phyloP scores from a whole-genome alignment of 2,113 vertebrate genomes.

The Calidris pugnax region DNA sequence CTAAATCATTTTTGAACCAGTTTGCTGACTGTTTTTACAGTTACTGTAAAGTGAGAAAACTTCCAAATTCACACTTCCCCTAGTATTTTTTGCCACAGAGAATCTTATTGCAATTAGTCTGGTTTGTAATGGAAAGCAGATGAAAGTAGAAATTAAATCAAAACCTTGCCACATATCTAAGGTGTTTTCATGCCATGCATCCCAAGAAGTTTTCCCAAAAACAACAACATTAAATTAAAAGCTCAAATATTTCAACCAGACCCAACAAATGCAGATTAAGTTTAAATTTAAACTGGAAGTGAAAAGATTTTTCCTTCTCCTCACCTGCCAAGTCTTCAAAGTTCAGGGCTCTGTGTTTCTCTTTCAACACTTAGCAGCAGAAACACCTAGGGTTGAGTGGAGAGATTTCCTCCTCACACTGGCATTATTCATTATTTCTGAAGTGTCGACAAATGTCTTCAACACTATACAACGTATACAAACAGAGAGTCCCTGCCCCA shows the following conservation, averaged over 20 bases:
- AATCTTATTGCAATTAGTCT: constrained; percentile 44
- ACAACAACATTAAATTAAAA: constrained; percentile 56
- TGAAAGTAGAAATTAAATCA: constrained; percentile 53
- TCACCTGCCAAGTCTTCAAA: constrained; percentile 57
- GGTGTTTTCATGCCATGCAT: constrained; percentile 21
- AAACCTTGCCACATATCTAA: constrained; percentile 22
- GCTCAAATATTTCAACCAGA: constrained; percentile 34
- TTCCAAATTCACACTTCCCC: constrained; percentile 37
- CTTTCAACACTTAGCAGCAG: constrained; percentile 64
- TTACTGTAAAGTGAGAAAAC: constrained; percentile 37
- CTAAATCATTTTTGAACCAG: constrained; percentile 10
- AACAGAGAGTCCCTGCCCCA: constrained; percentile 51
- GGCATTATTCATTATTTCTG: constrained; percentile 64
- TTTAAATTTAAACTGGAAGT: constrained; percentile 36
- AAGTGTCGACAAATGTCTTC: constrained; percentile 67
- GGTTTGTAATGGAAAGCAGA: constrained; percentile 65
- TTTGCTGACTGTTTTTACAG: constrained; percentile 45
- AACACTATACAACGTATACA: constrained; percentile 28
- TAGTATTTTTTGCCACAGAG: constrained; percentile 17
- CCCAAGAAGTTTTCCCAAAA: constrained; percentile 40
- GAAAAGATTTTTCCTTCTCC: constrained; percentile 45
- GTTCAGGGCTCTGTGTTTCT: constrained; percentile 46
- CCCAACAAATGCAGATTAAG: constrained; percentile 41
- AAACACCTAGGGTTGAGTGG: constrained; percentile 68
- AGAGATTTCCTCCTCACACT: constrained; percentile 64